Conservation (phyloP, 1,140 invertebrate species). For the Hyphantria cunea region DNA sequence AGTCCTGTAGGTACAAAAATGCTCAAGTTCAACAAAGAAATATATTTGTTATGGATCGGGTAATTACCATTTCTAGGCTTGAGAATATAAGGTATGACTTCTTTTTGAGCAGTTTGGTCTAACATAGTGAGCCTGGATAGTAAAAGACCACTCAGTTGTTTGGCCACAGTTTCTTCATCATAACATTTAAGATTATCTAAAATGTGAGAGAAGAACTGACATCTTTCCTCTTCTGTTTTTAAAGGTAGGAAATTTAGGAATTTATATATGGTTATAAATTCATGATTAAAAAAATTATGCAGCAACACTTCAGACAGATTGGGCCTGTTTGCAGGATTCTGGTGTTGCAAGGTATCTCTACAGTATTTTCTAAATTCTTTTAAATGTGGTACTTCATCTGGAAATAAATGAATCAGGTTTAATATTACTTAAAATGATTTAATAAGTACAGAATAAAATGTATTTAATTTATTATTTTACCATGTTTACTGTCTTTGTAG, state of each 20-base stretch:
- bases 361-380: constrained; percentile 87
- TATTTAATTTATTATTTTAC: constrained; percentile 53
- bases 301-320: constrained; percentile 84
- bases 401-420: constrained; percentile 41
- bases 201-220: constrained; percentile 88
- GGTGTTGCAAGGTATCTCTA: constrained; percentile 84
- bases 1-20: background rate
- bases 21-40: no score
- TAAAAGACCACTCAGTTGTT: constrained; percentile 87
- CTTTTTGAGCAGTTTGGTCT: constrained; percentile 88
- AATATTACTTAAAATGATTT: background rate
- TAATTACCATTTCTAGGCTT: constrained; percentile 84
- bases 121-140: constrained; percentile 92
- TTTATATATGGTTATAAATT: constrained; percentile 91
- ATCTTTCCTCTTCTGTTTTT: constrained; percentile 88
- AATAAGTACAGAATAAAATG: background rate
- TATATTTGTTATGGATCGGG: no score
- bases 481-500: constrained; percentile 83
- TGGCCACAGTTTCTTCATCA: constrained; percentile 89
- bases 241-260: constrained; percentile 91
- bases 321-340: constrained; percentile 83
- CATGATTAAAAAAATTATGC: constrained; percentile 90
- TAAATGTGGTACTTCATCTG: constrained; percentile 86
- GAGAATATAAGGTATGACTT: constrained; percentile 89
- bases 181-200: constrained; percentile 85